These are phyloP conservation scores for Pimpla rufipes DNA, from an alignment of 2,888 invertebrate genomes.

Conservation along the genomic window DNA sequence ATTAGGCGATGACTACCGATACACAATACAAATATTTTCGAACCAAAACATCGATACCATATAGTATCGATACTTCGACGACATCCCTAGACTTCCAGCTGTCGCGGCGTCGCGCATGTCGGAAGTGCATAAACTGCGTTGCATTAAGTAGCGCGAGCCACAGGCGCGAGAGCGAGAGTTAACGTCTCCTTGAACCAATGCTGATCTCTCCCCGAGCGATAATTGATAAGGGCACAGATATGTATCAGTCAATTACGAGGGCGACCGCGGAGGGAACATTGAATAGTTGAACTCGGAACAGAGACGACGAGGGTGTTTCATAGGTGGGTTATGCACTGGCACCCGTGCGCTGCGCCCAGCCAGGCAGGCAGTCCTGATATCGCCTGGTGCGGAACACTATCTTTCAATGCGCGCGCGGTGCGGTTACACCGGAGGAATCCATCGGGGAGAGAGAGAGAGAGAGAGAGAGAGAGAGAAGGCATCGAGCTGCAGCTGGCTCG, in stretches of 20 bases:
- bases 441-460: too few relatives aligned
- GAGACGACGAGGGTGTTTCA: background rate
- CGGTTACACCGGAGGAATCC: slow-evolving; percentile 15
- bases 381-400: background rate
- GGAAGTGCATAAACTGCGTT: background rate
- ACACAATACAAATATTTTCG: too few relatives aligned
- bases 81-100: too few relatives aligned
- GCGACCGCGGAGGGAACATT: background rate
- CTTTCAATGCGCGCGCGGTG: background rate
- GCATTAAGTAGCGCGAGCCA: background rate
- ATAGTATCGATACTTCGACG: too few relatives aligned
- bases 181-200: slow-evolving; percentile 10
- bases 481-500: slow-evolving; percentile 24
- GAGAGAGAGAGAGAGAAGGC: too few relatives aligned
- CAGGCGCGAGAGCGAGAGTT: slow-evolving; percentile 1
- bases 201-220: slow-evolving; percentile 7
- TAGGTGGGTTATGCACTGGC: background rate
- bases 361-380: background rate
- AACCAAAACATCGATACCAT: too few relatives aligned
- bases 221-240: slow-evolving; percentile 1
- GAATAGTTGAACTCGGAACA: background rate
- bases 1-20: too few relatives aligned
- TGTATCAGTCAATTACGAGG: background rate
- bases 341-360: too few relatives aligned
- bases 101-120: background rate